Evolutionary conservation across 2,888 invertebrate species (phyloP), one percentile per base, ranked within the genome.

Genomic region (Leucozona laternaria): DNA sequence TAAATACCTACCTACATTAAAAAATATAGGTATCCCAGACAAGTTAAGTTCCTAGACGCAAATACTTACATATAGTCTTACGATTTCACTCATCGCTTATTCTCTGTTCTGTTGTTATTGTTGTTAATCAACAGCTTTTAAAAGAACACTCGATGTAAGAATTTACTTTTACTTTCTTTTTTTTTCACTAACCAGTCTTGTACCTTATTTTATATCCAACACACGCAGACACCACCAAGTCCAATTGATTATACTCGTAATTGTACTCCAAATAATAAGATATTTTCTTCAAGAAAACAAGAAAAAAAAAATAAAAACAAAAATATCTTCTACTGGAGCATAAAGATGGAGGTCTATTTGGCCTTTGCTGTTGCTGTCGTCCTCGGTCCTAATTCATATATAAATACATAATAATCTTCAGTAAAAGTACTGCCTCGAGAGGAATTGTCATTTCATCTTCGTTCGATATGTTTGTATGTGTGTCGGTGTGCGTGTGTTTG

Each of bases 401-500:
- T 64, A 64, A 76, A 79, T 37, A 68, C 68, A 60, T 71, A 79
- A 79, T 76, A 84, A 84, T 79, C 84, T 75, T 71, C 70, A 60
- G 71, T 71, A 68, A 76, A 64, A 75, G 70, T 62, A 79, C 79
- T 75, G 83, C 83, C 71, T 37, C 15, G 11, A 70, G 71, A 58
- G 55, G 55, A 76, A 40, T 73, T 62, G 28, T 75, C 75, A 43
- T 83, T 60, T 55, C 64, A 10, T 31, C 53, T 34, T 28, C 48
- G 20, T 64, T 34, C 60, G 60, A 25, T 53, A 40, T 62, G 45
- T 40, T 13, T 37, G 20, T 13, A 11, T 62, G 20, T 13, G 11
- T 62, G n/a, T 20, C 17, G 22, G 28, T n/a, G 37, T 60, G 22
- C 37, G 28, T 64, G 25, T 50, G 50, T 66, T 53, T 45, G 60